Conservation (phyloP, 2,113 vertebrate genomes). For the Misgurnus mizolepis region DNA sequence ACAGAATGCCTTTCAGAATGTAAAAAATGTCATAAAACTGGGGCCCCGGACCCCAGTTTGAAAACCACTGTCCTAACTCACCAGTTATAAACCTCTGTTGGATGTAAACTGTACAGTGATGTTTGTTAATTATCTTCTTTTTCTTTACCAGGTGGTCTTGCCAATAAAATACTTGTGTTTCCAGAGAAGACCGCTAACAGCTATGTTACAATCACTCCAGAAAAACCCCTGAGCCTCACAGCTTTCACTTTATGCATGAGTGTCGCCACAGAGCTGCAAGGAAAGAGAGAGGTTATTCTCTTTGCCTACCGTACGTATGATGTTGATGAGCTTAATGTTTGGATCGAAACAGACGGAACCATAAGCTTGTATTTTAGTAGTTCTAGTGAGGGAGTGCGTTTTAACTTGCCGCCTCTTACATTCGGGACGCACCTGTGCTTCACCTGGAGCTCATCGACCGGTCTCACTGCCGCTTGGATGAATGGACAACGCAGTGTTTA, state of each 20-base stretch:
- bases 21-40: too few relatives aligned
- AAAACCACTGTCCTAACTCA: too few relatives aligned
- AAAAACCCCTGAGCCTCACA: conserved; percentile 67
- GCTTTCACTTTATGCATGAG: conserved; percentile 79
- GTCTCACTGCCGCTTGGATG: too few relatives aligned
- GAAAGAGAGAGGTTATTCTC: conserved; percentile 69
- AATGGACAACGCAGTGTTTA: conserved; percentile 62
- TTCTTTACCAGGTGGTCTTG: too few relatives aligned
- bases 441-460: too few relatives aligned
- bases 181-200: too few relatives aligned
- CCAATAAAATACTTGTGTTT: too few relatives aligned
- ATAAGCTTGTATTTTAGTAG: conserved; percentile 67
- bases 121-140: too few relatives aligned
- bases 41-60: too few relatives aligned
- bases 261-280: conserved; percentile 65
- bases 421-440: conserved; percentile 75
- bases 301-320: conserved; percentile 74
- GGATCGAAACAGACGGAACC: conserved; percentile 61
- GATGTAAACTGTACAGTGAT: too few relatives aligned
- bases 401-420: conserved; percentile 67
- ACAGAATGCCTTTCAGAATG: too few relatives aligned
- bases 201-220: neutral
- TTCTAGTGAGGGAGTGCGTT: conserved; percentile 58
- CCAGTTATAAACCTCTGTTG: too few relatives aligned
- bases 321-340: neutral